These are phyloP conservation scores for Lepidurus couesii DNA, from an alignment of 1,140 invertebrate genomes.

Conservation along the genomic window DNA sequence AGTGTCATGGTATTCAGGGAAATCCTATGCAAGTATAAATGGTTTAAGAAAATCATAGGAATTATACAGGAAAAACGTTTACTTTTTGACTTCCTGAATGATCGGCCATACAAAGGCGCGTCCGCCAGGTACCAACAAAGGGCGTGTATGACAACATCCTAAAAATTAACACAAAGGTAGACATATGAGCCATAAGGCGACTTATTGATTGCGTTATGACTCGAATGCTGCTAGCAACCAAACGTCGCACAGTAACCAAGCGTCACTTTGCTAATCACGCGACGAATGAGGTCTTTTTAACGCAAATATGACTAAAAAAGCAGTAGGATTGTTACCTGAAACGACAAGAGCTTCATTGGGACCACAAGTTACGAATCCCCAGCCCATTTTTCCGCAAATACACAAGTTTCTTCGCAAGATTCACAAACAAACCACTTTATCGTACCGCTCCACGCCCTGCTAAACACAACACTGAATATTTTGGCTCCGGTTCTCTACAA, in stretches of 20 bases:
- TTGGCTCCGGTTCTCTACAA: too few species aligned
- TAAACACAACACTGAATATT: too few species aligned
- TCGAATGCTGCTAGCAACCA: background rate
- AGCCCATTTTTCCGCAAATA: constrained; percentile 57
- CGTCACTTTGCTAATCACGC: too few species aligned
- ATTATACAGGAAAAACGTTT: constrained; percentile 39
- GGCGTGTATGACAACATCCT: constrained; percentile 90
- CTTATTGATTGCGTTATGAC: constrained; percentile 8
- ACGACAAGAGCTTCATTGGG: constrained; percentile 96
- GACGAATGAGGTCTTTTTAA: background rate
- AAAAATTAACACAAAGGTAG: constrained; percentile 40
- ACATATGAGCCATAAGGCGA: constrained; percentile 22
- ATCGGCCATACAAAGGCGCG: constrained; percentile 94
- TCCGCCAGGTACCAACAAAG: constrained; percentile 85
- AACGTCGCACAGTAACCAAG: background rate
- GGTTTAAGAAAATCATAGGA: background rate
- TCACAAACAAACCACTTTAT: background rate
- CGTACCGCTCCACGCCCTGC: background rate
- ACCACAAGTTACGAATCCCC: constrained; percentile 94
- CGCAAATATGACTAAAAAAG: background rate
- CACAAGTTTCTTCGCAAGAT: background rate
- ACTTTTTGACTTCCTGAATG: constrained; percentile 91
- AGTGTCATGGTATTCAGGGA: constrained; percentile 95
- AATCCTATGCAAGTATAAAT: constrained; percentile 56
- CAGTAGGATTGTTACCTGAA: constrained; percentile 64